Percentiles rank a stretch among this genome's conserved stretches.
These are phyloP conservation scores for Agrotis ipsilon DNA, from an alignment of 2,888 invertebrate species.

Conservation along the genomic window DNA sequence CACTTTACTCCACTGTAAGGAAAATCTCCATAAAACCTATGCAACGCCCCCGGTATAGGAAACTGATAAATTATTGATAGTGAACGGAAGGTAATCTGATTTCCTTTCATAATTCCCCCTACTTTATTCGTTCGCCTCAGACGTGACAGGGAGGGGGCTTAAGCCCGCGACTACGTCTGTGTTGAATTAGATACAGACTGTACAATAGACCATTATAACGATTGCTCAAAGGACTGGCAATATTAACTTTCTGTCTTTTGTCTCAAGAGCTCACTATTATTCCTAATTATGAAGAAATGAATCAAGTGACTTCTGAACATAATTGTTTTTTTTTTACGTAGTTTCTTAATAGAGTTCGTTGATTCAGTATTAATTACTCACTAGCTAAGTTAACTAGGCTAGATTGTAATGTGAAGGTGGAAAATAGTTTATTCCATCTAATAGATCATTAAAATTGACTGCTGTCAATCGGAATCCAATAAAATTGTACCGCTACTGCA, in stretches of 20 bases:
- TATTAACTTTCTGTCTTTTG: too few species aligned
- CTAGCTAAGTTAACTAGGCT: too few species aligned
- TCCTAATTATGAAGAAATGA: too few species aligned
- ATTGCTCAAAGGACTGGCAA: too few species aligned
- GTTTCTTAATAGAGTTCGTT: too few species aligned
- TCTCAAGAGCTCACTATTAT: too few species aligned
- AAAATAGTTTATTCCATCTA: not conserved
- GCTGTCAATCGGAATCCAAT: not conserved
- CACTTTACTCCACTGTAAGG: not conserved
- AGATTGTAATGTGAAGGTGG: too few species aligned
- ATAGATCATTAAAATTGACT: too few species aligned
- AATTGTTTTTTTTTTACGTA: too few species aligned
- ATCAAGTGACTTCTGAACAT: too few species aligned
- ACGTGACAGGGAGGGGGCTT: not conserved
- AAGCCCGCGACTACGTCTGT: not conserved
- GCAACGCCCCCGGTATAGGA: slow-evolving; percentile 13
- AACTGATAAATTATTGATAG: slow-evolving; percentile 50
- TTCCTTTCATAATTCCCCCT: slow-evolving; percentile 42
- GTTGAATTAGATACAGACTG: not conserved
- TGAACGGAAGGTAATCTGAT: slow-evolving; percentile 50
- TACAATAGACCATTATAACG: not conserved
- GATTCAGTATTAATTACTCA: too few species aligned
- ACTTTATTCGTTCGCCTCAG: slow-evolving; percentile 23
- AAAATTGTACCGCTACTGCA: too few species aligned
- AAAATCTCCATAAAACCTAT: slow-evolving; percentile 7